phyloP scores from a whole-genome alignment of 2,888 invertebrate genomes.

The Campoletis raptor region DNA sequence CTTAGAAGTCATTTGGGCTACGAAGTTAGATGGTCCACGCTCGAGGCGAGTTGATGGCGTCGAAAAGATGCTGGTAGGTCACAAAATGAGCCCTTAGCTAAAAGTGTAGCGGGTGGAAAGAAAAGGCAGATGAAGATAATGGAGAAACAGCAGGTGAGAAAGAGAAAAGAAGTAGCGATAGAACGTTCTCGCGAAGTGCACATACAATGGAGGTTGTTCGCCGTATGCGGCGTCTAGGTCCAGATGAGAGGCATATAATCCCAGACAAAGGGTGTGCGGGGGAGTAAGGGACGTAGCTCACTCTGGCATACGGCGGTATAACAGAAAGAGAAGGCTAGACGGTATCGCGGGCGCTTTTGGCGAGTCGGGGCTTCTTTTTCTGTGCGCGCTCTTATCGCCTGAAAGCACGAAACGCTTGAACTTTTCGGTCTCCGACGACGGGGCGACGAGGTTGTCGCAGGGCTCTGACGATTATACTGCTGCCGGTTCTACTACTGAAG shows the following conservation, averaged over 20 bases:
- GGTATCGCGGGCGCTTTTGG: slow-evolving; percentile 58
- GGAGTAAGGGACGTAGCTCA: slow-evolving; percentile 26
- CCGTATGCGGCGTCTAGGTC: slow-evolving; percentile 60
- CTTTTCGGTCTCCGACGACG: slow-evolving; percentile 72
- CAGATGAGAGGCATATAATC: slow-evolving; percentile 66
- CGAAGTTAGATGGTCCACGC: neutral
- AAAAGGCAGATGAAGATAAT: neutral
- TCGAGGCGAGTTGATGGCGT: slow-evolving; percentile 35
- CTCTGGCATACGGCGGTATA: slow-evolving; percentile 43
- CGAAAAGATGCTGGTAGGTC: slow-evolving; percentile 62
- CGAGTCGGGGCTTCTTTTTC: slow-evolving; percentile 48
- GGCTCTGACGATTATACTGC: slow-evolving; percentile 36
- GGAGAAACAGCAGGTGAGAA: neutral
- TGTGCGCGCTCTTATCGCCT: slow-evolving; percentile 72
- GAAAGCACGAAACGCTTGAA: slow-evolving; percentile 73
- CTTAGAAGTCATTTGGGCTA: slow-evolving; percentile 1
- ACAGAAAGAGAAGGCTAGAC: slow-evolving; percentile 50
- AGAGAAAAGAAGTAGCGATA: slow-evolving; percentile 4
- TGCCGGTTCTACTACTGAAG: slow-evolving; percentile 43
- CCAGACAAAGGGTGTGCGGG: slow-evolving; percentile 59
- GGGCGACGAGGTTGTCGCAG: slow-evolving; percentile 61
- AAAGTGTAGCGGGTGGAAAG: slow-evolving; percentile 18
- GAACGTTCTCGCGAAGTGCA: slow-evolving; percentile 36
- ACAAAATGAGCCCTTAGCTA: slow-evolving; percentile 43
- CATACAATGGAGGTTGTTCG: slow-evolving; percentile 63